These are phyloP conservation scores for Girardinichthys multiradiatus DNA, from an alignment of 2,113 vertebrate species.

Conservation along the genomic window DNA sequence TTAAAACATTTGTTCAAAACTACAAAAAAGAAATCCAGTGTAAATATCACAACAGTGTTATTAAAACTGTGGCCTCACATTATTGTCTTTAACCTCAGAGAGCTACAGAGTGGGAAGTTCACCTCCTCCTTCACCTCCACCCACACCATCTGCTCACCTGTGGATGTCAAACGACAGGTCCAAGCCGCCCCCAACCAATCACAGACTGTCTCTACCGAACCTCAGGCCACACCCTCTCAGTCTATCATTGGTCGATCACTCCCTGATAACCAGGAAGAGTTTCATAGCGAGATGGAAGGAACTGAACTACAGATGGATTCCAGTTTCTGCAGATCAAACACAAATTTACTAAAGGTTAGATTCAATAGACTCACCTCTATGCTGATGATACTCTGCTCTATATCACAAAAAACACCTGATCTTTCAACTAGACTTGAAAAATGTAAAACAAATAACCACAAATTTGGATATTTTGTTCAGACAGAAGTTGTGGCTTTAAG, in stretches of 20 bases:
- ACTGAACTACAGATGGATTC: not conserved
- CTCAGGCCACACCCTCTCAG: conserved; percentile 29
- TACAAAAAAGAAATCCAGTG: too few relatives aligned
- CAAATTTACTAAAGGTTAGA: conserved; percentile 30
- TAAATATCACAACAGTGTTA: not conserved
- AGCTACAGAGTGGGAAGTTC: conserved; percentile 8
- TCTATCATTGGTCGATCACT: conserved; percentile 19
- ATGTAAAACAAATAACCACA: not conserved
- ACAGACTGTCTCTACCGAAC: conserved; percentile 32
- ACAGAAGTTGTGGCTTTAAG: not conserved
- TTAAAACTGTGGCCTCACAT: not conserved
- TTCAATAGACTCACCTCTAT: not conserved
- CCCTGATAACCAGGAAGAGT: conserved; percentile 55
- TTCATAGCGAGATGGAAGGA: conserved; percentile 23
- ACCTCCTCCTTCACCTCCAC: conserved; percentile 55
- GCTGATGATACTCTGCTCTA: not conserved
- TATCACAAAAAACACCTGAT: not conserved
- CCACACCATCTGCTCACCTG: conserved; percentile 51
- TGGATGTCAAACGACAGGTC: conserved; percentile 39
- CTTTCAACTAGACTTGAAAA: not conserved
- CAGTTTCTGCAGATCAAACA: not conserved
- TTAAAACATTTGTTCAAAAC: not conserved
- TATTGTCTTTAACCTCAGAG: conserved; percentile 19
- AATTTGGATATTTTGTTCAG: not conserved
- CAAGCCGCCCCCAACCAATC: conserved; percentile 52